phyloP scores from a whole-genome alignment of 2,797 vertebrate species.

The Cephalopachus bancanus region DNA sequence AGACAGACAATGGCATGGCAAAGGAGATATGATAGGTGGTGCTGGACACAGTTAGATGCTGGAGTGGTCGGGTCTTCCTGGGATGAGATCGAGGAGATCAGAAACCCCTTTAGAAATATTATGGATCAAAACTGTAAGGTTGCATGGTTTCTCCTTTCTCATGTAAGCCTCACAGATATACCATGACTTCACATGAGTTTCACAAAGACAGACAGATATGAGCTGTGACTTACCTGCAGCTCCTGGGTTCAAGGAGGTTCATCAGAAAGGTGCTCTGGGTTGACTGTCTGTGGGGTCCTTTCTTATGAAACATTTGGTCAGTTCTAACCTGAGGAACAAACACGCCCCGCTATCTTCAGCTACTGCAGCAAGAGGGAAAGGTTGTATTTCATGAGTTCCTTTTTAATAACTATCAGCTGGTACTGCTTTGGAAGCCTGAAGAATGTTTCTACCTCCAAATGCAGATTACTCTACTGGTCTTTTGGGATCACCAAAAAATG shows the following conservation, averaged over 20 bases:
- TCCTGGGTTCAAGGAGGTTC: neutral
- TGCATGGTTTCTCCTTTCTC: neutral
- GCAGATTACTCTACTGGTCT: neutral
- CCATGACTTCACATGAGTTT: neutral
- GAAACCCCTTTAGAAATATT: neutral
- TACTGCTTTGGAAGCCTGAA: neutral
- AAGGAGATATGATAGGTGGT: neutral
- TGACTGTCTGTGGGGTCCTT: neutral
- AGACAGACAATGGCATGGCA: neutral
- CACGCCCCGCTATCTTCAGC: neutral
- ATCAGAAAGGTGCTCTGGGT: neutral
- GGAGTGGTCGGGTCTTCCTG: neutral
- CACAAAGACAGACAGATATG: neutral
- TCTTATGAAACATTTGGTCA: neutral
- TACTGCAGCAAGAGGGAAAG: neutral
- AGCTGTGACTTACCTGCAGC: neutral
- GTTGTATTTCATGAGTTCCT: neutral
- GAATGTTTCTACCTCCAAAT: slow-evolving; percentile 25
- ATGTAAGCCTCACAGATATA: neutral
- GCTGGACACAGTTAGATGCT: neutral
- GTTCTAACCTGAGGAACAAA: neutral
- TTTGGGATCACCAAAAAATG: neutral
- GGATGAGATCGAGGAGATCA: slow-evolving; percentile 1
- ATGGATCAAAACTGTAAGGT: neutral
- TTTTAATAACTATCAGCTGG: neutral